These are phyloP conservation scores for Dasyornis broadbenti DNA, from an alignment of 2,113 vertebrate species.

Conservation along the genomic window DNA sequence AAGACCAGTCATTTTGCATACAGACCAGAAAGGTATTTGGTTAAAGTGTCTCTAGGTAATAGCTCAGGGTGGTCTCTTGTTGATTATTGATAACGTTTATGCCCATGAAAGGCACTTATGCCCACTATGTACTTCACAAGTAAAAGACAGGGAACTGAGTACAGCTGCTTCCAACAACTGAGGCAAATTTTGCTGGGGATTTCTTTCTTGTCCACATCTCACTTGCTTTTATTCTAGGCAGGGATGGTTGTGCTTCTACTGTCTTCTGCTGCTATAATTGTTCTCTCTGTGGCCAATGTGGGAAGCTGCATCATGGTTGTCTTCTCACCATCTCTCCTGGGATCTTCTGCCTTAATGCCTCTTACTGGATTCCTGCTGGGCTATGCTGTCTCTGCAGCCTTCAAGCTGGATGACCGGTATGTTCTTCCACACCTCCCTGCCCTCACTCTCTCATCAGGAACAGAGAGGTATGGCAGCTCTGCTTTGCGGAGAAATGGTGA, in stretches of 20 bases:
- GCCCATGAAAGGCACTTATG: background rate
- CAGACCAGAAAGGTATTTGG: background rate
- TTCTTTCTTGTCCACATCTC: background rate
- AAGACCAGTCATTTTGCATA: background rate
- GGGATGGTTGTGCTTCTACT: slow-evolving; percentile 68
- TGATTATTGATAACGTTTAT: background rate
- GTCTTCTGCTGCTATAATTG: slow-evolving; percentile 25
- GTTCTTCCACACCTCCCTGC: background rate
- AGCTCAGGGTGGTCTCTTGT: background rate
- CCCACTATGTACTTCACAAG: background rate
- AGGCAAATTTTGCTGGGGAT: background rate
- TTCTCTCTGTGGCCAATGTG: slow-evolving; percentile 52
- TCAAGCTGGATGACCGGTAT: slow-evolving; percentile 73
- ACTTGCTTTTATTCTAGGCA: slow-evolving; percentile 49
- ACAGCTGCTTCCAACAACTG: background rate
- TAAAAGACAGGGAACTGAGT: background rate
- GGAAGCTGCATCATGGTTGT: slow-evolving; percentile 62
- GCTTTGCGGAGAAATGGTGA: background rate
- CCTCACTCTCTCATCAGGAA: background rate
- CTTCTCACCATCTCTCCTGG: slow-evolving; percentile 70
- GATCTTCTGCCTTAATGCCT: slow-evolving; percentile 78
- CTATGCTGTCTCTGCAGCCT: slow-evolving; percentile 71
- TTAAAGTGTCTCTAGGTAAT: background rate
- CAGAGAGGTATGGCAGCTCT: background rate
- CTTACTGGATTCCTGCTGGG: slow-evolving; percentile 78